Evolutionary conservation across 2,888 invertebrate species (phyloP), one percentile per base, ranked within the genome.

Genomic region (Ganaspis brasiliensis): DNA sequence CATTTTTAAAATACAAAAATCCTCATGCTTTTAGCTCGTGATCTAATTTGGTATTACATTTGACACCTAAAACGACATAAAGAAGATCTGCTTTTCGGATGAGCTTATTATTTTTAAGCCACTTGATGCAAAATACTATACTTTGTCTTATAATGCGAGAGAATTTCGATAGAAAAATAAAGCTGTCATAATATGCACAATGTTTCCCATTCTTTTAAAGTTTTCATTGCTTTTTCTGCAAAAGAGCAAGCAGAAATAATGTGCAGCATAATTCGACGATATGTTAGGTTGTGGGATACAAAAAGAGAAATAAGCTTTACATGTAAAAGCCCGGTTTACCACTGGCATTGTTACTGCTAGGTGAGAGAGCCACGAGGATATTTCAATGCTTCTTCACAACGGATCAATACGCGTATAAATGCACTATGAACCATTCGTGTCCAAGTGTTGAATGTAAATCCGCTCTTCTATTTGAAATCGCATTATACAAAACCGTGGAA

Each of bases 301-400:
- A 72, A 37, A 52, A n/a, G 19, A 31, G 21, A 72, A 72, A 72
- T 72, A 56, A 56, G 55, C 72, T 72, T 72, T 56, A 37, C 56
- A 56, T 56, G 56, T 55, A 72, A 72, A 72, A 72, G 72, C 72
- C 4, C 37, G 72, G 72, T 56, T 72, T 57, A 72, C 72, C 56
- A 72, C 72, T 24, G n/a, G 35, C 5, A 21, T 45, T 67, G 67
- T 45, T 45, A 14, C 40, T 14, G 40, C n/a, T 16, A 40, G n/a
- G 31, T 21, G 37, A 37, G 35, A 35, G 19, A 56, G 21, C 37
- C 56, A 56, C 14, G 21, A 19, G 24, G 56, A 56, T 72, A 72
- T 72, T 56, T 56, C 72, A 72, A 72, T 57, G 72, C 72, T 72
- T 21, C 35, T 72, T 72, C 37, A 56, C 21, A 37, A 55, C 55